These are phyloP conservation scores for Aldabrachelys gigantea DNA, from an alignment of 2,113 vertebrate species.

Conservation along the genomic window DNA sequence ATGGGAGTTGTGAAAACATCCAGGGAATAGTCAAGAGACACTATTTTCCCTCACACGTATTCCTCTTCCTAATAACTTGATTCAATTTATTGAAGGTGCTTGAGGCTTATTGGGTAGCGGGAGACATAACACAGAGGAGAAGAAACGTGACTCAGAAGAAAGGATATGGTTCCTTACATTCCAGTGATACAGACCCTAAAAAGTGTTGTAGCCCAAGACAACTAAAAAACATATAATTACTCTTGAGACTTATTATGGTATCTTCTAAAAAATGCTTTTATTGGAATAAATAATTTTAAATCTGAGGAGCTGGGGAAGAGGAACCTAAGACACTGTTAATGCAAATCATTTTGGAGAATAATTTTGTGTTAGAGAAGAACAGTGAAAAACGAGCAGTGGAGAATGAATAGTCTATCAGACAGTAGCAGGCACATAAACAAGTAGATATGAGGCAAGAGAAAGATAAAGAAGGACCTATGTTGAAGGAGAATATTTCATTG, in stretches of 20 bases:
- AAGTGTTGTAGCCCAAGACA: not conserved
- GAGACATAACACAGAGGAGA: not conserved
- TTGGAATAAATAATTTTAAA: fast-evolving
- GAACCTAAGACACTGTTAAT: not conserved
- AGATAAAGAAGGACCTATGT: not conserved
- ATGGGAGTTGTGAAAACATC: not conserved
- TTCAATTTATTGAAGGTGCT: not conserved
- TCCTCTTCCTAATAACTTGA: not conserved
- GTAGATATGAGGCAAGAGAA: not conserved
- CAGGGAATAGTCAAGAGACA: not conserved
- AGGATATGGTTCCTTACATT: not conserved
- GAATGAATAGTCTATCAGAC: not conserved
- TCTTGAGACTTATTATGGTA: not conserved
- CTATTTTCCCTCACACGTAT: not conserved
- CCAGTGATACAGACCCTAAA: not conserved
- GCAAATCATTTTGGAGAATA: not conserved
- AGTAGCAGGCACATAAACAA: not conserved
- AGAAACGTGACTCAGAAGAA: not conserved
- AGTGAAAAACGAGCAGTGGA: not conserved
- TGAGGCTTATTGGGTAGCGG: not conserved
- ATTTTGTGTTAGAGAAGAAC: not conserved
- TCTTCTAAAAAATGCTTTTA: not conserved
- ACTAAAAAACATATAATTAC: not conserved
- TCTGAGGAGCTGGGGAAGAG: not conserved
- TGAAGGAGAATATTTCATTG: not conserved